These are phyloP conservation scores for Cydia strobilella DNA, from an alignment of 1,140 invertebrate genomes.

Conservation along the genomic window DNA sequence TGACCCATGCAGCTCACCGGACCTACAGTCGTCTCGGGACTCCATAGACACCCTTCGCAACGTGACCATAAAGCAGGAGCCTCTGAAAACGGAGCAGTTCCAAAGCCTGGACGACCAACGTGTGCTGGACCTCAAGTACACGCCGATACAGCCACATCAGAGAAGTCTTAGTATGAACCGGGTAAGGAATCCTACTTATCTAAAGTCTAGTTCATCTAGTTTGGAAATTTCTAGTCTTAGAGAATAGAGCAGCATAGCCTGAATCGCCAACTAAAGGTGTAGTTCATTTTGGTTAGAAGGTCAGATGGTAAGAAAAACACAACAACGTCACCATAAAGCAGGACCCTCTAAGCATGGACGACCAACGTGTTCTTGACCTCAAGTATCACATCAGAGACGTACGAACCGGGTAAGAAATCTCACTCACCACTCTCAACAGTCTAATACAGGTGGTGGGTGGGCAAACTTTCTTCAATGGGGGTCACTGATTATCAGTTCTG, in stretches of 20 bases:
- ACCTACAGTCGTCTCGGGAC: constrained; percentile 71
- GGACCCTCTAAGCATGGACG: constrained; percentile 61
- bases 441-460: no score
- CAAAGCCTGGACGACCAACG: constrained; percentile 68
- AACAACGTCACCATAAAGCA: constrained; percentile 67
- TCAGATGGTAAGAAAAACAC: no score
- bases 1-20: constrained; percentile 68
- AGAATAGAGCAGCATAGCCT: no score
- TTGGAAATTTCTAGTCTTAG: no score
- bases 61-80: constrained; percentile 71
- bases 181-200: constrained; percentile 46
- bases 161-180: constrained; percentile 78
- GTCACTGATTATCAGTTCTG: no score
- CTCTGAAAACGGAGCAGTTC: constrained; percentile 60
- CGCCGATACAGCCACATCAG: constrained; percentile 71
- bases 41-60: constrained; percentile 73
- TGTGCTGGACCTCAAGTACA: constrained; percentile 71
- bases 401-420: no score
- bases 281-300: no score
- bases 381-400: constrained; percentile 74
- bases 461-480: no score
- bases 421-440: no score
- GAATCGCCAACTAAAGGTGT: no score
- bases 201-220: no score
- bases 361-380: constrained; percentile 67